Percentiles rank a stretch among this genome's conserved stretches.
Evolutionary conservation across 2,797 vertebrate species (phyloP).

Genomic region (Falco novaeseelandiae): DNA sequence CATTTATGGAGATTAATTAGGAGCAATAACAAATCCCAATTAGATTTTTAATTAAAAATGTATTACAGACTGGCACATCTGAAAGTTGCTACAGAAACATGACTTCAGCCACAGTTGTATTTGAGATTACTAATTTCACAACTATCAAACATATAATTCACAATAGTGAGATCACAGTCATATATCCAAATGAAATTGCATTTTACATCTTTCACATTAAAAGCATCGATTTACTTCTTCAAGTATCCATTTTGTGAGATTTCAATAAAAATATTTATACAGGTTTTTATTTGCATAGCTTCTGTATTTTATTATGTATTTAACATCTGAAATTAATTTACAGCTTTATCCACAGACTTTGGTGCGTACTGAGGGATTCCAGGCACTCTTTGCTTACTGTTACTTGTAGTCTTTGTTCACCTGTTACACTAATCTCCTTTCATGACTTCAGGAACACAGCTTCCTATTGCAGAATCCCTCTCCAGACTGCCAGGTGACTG

Average conservation of each 20-base stretch:
- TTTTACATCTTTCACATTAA: background rate
- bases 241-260: background rate
- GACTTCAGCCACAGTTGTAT: background rate
- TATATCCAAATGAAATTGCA: background rate
- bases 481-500: background rate
- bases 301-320: background rate
- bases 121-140: background rate
- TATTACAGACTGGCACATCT: background rate
- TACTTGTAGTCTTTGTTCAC: background rate
- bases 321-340: background rate
- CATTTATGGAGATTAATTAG: background rate
- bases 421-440: background rate
- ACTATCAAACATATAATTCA: background rate
- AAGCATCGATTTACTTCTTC: background rate
- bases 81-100: background rate
- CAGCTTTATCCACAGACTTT: background rate
- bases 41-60: slow-evolving; percentile 21
- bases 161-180: background rate
- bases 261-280: background rate
- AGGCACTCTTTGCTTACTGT: background rate
- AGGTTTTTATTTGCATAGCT: background rate
- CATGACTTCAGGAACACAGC: background rate
- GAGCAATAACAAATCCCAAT: background rate
- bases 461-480: background rate
- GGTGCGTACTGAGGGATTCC: background rate